Evolutionary conservation across 2,888 invertebrate species (phyloP).

Genomic region (Embidobia sp.): DNA sequence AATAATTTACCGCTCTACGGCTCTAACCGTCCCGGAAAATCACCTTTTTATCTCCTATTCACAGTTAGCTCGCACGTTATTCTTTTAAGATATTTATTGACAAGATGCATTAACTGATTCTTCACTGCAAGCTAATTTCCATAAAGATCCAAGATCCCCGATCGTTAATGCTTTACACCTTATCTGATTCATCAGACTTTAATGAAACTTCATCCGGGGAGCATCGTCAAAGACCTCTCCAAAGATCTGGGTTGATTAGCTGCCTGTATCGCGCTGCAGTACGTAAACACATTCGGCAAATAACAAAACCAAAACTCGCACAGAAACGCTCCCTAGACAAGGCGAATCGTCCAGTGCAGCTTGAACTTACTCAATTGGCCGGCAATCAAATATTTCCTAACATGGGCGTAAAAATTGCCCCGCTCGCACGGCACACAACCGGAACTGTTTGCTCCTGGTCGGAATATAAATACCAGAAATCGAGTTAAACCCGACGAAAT

Average conservation of each 20-base stretch:
- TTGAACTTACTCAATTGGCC: slow-evolving; percentile 3
- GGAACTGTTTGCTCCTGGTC: not conserved
- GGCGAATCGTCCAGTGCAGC: not conserved
- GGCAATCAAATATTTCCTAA: slow-evolving; percentile 17
- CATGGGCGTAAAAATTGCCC: slow-evolving; percentile 4
- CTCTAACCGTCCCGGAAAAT: no score
- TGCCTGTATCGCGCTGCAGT: slow-evolving; percentile 7
- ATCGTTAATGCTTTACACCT: slow-evolving; percentile 38
- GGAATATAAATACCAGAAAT: not conserved
- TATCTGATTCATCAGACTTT: slow-evolving; percentile 31
- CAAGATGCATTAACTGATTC: no score
- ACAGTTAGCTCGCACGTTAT: no score
- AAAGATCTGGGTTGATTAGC: slow-evolving; percentile 42
- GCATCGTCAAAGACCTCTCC: slow-evolving; percentile 30
- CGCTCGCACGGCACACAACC: not conserved
- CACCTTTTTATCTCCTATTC: no score
- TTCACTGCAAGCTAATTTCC: slow-evolving; percentile 20
- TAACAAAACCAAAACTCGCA: slow-evolving; percentile 26
- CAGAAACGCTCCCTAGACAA: slow-evolving; percentile 8
- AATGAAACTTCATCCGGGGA: slow-evolving; percentile 33
- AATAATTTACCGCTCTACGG: no score
- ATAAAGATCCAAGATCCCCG: not conserved
- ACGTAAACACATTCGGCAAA: slow-evolving; percentile 42
- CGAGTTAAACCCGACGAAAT: not conserved
- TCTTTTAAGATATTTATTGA: no score